Base-by-base conservation (phyloP, 2,888 invertebrate species). In the Orthosia incerta region DNA sequence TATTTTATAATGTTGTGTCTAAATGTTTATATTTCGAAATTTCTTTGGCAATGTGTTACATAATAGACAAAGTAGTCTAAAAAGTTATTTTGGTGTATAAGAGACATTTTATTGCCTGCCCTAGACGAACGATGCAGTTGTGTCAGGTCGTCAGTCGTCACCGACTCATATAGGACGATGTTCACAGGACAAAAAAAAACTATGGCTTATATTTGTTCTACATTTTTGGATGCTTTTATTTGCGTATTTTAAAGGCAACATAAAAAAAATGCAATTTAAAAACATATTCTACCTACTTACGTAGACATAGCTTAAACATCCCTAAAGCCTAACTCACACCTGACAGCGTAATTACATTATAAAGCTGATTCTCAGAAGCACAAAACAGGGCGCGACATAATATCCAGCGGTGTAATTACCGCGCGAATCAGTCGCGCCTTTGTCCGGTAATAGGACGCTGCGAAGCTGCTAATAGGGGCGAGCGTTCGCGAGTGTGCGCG, bases 361-460 rank as follows among this genome's bases (percentile, higher is more conserved):
- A 51, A 39, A 64, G 23, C 50, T 64, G 26, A 46, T 57, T 67
- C 39, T 64, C 48, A 51, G 50, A 7, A 57, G n/a, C 63, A 20
- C 56, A 51, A 51, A 63, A 57, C 46, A 64, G 55, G 23, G n/a
- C 39, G 57, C 26, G 13, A 59, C 13, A 31, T 26, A 31, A 65
- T 69, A 66, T 53, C n/a, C n/a, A 45, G 55, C 31, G 31, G 76
- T 46, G 56, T 60, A 83, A 80, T 80, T 68, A 79, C 13, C 46
- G 51, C 53, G 51, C 18, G 55, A 61, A 64, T 73, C 74, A 74
- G 56, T 63, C 55, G 68, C 59, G 26, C 80, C 80, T 80, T 80
- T 80, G 83, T 80, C 75, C 66, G 63, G 60, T 66, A 80, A 80
- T 74, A 55, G 80, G 73, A 55, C 45, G 75, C 80, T 67, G 59